Evolutionary conservation across 1,140 invertebrate genomes (phyloP).

Genomic region (Platorchestia sp.): DNA sequence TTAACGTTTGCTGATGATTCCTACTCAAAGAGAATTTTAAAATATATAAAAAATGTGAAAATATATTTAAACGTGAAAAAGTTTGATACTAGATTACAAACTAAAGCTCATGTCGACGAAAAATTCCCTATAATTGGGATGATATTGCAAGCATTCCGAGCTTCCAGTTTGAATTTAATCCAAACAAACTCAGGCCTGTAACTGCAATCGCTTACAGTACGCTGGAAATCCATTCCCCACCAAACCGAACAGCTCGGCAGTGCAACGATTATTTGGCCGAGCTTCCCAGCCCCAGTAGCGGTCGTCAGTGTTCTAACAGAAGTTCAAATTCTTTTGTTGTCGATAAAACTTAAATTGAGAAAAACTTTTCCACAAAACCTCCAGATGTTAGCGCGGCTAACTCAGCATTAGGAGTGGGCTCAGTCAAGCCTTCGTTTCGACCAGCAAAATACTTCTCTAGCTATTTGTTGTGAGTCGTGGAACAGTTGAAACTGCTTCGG

Average conservation of each 20-base stretch:
- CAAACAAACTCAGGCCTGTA: background rate
- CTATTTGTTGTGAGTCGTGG: constrained; percentile 16
- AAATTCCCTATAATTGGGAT: background rate
- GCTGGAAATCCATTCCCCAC: background rate
- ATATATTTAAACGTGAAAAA: too few relatives aligned
- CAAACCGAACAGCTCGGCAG: background rate
- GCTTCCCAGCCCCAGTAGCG: background rate
- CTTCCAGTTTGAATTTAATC: background rate
- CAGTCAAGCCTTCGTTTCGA: background rate
- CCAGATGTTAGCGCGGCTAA: constrained; percentile 27
- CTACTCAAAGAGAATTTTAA: too few relatives aligned
- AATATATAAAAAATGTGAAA: too few relatives aligned
- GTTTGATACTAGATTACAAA: background rate
- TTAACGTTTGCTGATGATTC: too few relatives aligned
- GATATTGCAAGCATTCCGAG: background rate
- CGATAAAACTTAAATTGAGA: constrained; percentile 50
- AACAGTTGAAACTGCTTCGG: constrained; percentile 17
- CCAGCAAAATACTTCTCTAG: background rate
- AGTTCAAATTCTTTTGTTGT: constrained; percentile 41
- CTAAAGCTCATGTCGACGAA: background rate
- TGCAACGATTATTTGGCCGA: background rate
- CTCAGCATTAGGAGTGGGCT: background rate
- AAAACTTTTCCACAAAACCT: constrained; percentile 39
- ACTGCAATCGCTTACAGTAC: background rate
- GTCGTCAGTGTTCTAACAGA: background rate